Percentiles rank a stretch among this genome's conserved stretches.
phyloP scores from a whole-genome alignment of 2,888 invertebrate genomes.

The Acanthopleura granulata region DNA sequence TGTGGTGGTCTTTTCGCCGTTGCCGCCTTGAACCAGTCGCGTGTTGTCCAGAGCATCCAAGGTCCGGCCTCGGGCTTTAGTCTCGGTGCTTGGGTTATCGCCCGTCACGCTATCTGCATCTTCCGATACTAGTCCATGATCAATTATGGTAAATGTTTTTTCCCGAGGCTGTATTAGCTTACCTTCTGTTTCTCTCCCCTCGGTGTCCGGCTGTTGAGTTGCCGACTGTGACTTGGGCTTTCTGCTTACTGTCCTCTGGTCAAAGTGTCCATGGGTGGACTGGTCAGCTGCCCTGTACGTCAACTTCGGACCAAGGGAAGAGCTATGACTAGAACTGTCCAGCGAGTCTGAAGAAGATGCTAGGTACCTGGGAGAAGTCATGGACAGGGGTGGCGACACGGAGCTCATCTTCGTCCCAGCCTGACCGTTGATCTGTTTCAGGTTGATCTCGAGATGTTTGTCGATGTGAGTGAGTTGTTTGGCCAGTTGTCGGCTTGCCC shows the following conservation, averaged over 20 bases:
- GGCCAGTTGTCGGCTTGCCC: background rate
- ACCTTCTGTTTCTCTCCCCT: background rate
- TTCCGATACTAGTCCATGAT: background rate
- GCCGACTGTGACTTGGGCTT: background rate
- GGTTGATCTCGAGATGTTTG: background rate
- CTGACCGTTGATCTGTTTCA: background rate
- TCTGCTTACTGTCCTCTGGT: background rate
- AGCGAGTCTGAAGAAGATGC: background rate
- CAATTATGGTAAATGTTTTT: conserved; percentile 1
- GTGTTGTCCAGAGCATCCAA: background rate
- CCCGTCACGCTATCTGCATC: background rate
- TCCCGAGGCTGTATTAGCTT: background rate
- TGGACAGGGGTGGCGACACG: background rate
- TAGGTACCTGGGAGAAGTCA: background rate
- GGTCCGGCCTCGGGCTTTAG: background rate
- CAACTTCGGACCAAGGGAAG: background rate
- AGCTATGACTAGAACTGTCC: background rate
- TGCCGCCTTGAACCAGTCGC: background rate
- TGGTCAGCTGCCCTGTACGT: background rate
- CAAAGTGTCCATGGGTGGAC: background rate
- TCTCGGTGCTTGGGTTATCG: background rate
- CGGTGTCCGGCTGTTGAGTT: background rate
- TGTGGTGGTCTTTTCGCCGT: background rate
- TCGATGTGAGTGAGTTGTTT: background rate
- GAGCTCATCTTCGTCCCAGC: background rate